A percentile compares a stretch with the other conserved stretches of the same genome.
Conservation (phyloP, 2,113 vertebrate genomes). For the Hepsetus odoe region DNA sequence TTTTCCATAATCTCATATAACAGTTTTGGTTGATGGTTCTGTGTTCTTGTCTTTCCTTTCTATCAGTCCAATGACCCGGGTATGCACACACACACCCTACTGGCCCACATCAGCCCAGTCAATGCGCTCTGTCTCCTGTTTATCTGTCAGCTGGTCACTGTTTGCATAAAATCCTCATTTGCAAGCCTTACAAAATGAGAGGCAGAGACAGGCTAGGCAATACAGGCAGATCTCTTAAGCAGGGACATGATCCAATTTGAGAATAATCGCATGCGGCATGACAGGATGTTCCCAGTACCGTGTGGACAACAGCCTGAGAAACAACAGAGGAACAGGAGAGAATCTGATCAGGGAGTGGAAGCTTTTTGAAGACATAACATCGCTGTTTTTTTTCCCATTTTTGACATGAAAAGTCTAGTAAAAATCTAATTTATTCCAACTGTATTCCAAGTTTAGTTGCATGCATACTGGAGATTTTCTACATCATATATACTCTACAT, state of each 20-base stretch:
- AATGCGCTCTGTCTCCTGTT: not conserved
- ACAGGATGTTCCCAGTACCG: conserved; percentile 32
- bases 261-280: conserved; percentile 32
- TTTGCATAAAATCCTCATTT: conserved; percentile 11
- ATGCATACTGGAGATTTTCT: too few species aligned
- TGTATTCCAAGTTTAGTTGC: too few species aligned
- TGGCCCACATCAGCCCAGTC: conserved; percentile 18
- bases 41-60: not conserved
- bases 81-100: not conserved
- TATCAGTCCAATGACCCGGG: conserved; percentile 3
- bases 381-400: not conserved
- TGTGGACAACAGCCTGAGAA: conserved; percentile 14
- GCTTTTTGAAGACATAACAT: not conserved
- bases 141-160: conserved; percentile 19
- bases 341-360: conserved; percentile 6
- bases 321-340: not conserved
- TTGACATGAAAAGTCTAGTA: not conserved
- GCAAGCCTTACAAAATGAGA: conserved; percentile 21
- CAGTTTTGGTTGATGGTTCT: too few species aligned
- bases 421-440: not conserved
- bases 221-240: conserved; percentile 35
- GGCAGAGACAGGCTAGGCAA: conserved; percentile 5
- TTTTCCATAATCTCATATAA: too few species aligned
- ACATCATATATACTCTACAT: too few species aligned
- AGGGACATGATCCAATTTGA: conserved; percentile 44